phyloP scores from a whole-genome alignment of 2,797 vertebrate species.

The Morus bassanus region DNA sequence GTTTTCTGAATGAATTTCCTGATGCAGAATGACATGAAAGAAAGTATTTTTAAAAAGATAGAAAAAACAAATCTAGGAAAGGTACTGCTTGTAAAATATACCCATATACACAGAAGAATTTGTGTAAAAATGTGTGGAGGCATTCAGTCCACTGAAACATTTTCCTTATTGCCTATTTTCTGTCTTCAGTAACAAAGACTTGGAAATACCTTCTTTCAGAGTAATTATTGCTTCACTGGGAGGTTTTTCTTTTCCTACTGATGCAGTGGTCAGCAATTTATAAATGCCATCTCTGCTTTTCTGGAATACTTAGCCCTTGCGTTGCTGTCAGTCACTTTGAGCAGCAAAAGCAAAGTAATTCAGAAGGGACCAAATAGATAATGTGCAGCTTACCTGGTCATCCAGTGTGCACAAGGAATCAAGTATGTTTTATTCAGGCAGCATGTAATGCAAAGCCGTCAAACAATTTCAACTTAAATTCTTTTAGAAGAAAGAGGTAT shows the following conservation, averaged over 20 bases:
- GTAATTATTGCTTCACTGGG: neutral
- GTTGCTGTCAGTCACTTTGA: conserved; percentile 21
- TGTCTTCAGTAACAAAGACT: neutral
- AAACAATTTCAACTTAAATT: conserved; percentile 34
- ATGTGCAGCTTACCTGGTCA: conserved; percentile 19
- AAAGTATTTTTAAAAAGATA: neutral
- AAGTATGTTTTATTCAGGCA: conserved; percentile 56
- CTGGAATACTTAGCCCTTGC: neutral
- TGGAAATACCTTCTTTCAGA: neutral
- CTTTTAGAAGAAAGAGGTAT: neutral
- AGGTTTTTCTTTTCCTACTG: conserved; percentile 14
- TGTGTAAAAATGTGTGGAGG: neutral
- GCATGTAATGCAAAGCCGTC: conserved; percentile 2
- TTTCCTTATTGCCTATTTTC: neutral
- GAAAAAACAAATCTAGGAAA: neutral
- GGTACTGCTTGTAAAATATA: neutral
- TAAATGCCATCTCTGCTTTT: conserved; percentile 1
- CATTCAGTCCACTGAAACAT: neutral
- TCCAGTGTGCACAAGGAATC: conserved; percentile 28
- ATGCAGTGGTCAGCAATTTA: conserved; percentile 11
- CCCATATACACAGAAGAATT: neutral
- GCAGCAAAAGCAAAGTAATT: conserved; percentile 52
- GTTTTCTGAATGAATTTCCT: neutral
- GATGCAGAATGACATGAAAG: neutral
- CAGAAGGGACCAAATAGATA: neutral